Conservation (phyloP, 2,113 vertebrate species). For the human region DNA sequence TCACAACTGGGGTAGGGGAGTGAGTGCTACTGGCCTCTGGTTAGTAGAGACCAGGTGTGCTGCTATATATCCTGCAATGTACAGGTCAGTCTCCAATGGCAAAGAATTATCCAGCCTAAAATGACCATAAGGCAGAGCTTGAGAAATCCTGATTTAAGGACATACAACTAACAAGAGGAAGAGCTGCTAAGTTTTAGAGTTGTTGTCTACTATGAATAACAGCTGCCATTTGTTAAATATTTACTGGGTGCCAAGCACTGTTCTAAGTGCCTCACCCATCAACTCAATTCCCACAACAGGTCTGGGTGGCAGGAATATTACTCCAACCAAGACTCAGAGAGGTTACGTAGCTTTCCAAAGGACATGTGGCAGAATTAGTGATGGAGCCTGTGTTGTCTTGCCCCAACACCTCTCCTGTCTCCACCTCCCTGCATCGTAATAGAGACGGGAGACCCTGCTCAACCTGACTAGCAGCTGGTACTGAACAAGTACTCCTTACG, state of each 20-base stretch:
- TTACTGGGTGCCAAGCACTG: background rate
- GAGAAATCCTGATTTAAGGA: background rate
- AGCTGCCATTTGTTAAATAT: background rate
- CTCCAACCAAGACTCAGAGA: background rate
- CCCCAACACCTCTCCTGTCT: background rate
- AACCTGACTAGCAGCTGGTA: no score
- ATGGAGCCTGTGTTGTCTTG: accelerated
- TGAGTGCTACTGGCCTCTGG: background rate
- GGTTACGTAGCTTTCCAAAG: background rate
- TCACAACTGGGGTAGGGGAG: background rate
- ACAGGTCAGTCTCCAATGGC: no score
- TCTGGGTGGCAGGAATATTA: background rate
- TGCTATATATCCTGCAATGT: background rate
- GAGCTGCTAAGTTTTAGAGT: background rate
- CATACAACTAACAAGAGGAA: background rate
- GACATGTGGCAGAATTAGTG: background rate
- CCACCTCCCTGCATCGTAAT: accelerated
- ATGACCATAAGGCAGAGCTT: background rate
- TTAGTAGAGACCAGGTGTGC: background rate
- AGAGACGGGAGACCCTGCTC: no score
- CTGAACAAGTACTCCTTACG: background rate
- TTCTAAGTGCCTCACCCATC: background rate
- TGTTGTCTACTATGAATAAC: background rate
- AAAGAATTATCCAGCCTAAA: background rate
- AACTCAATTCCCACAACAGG: background rate